These are phyloP conservation scores for Ceriagrion tenellum DNA, from an alignment of 2,888 invertebrate genomes.

Conservation along the genomic window DNA sequence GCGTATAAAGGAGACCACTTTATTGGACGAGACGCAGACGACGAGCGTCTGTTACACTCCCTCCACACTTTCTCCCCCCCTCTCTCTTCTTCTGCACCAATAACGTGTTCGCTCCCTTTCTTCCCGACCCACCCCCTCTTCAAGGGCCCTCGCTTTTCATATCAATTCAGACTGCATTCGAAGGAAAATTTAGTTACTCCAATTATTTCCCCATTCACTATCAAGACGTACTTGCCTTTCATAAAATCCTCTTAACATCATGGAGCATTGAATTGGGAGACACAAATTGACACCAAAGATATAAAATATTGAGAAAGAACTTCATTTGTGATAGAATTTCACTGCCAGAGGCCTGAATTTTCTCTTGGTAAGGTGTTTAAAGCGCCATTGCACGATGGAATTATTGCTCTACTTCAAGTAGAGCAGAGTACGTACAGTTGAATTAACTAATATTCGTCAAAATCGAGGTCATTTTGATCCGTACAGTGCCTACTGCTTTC, in stretches of 20 bases:
- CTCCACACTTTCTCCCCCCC: slow-evolving; percentile 35
- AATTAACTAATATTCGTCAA: too few species aligned
- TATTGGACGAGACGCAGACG: slow-evolving; percentile 34
- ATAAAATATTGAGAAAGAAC: too few species aligned
- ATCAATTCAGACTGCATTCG: neutral
- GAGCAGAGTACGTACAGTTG: too few species aligned
- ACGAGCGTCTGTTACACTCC: slow-evolving; percentile 21
- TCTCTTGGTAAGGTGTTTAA: too few species aligned
- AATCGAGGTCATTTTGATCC: too few species aligned
- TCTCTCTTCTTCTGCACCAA: neutral
- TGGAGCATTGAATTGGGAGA: neutral
- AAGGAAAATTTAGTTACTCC: neutral
- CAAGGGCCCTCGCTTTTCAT: neutral
- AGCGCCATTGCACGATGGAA: too few species aligned
- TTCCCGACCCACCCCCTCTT: neutral
- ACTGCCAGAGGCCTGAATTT: too few species aligned
- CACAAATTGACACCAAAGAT: too few species aligned
- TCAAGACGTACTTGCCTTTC: neutral
- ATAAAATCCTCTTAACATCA: neutral
- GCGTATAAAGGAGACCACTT: slow-evolving; percentile 55
- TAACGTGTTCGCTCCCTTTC: neutral
- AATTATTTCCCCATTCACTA: neutral
- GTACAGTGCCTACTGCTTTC: too few species aligned
- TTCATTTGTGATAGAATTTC: too few species aligned
- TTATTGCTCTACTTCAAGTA: too few species aligned